Base-by-base conservation (phyloP, 2,113 vertebrate species). In the Serinus canaria region DNA sequence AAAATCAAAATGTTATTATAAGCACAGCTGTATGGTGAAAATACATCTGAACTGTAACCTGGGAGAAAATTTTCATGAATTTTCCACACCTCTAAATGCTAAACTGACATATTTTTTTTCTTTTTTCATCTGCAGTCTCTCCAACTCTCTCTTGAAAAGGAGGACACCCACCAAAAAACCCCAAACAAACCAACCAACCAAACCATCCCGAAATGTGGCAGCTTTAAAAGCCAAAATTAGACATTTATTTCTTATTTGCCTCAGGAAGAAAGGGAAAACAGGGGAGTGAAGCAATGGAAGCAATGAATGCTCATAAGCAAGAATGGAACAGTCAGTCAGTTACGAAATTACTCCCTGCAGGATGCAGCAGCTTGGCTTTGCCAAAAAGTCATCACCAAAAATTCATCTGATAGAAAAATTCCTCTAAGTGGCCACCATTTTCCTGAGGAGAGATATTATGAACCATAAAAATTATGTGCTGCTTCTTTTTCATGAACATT, bases 401-500 rank as follows among this genome's bases (percentile, higher is more conserved):
- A 86, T 55, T 22, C 83, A 87, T 72, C 37, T 68, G 84, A 77
- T 83, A 64, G 50, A 63, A 39, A 44, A 68, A 74, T 67, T 69
- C 73, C 66, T 94, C 60, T 10, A 75, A 82, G 69, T 46, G 64
- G 46, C 20, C 83, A 96, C 62, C 56, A 72, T 93, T 93, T 68
- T 87, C 49, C 86, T 68, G 73, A 78, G 60, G 56, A 94, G 79
- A 87, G 81, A 83, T 53, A 89, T 60, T 89, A 83, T 10, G 25
- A 43, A 64, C 41, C 49, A 76, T 92, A 93, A 96, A 94, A 90
- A 94, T 96, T 74, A 95, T 91, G 78, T 62, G 91, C 81, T 84
- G 87, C 89, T 94, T 96, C 90, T 93, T 88, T 95, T 91, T 83
- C 72, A 53, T 70, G 82, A 94, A 23, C 82, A 76, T 88, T 83